Conservation (phyloP, 2,797 vertebrate genomes). For the Enteromius trimaculatus region DNA sequence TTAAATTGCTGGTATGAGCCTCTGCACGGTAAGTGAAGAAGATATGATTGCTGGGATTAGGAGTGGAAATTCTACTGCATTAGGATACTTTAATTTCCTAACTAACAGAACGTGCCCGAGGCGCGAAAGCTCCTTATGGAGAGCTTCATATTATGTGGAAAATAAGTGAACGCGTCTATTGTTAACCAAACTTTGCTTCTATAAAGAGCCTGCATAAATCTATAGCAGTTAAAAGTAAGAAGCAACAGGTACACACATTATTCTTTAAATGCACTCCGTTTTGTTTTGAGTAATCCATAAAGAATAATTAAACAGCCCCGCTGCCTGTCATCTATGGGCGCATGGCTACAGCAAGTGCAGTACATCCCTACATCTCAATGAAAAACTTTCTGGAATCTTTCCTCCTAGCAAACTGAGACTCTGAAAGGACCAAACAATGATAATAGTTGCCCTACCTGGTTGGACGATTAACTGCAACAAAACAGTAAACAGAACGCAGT, state of each 20-base stretch:
- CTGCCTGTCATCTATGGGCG: neutral
- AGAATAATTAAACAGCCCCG: neutral
- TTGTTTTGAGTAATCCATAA: neutral
- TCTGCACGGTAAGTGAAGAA: neutral
- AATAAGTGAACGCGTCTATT: neutral
- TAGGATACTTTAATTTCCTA: neutral
- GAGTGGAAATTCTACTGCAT: neutral
- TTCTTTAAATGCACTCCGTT: neutral
- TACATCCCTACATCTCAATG: neutral
- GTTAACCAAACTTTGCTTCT: too few species aligned
- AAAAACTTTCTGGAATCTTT: constrained; percentile 28
- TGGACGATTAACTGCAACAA: constrained; percentile 74
- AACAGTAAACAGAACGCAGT: constrained; percentile 77
- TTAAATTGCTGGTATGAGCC: neutral
- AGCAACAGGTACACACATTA: constrained; percentile 15
- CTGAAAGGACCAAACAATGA: neutral
- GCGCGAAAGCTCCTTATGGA: constrained; percentile 7
- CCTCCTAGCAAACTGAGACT: neutral
- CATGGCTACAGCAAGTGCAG: constrained; percentile 18
- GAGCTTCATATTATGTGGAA: neutral
- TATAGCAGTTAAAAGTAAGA: neutral
- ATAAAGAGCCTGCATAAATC: neutral
- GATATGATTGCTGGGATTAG: constrained; percentile 1
- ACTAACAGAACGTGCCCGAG: neutral
- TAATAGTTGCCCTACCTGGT: constrained; percentile 73